Percentiles rank a stretch among this genome's conserved stretches.
Evolutionary conservation across 2,888 invertebrate genomes (phyloP).

Genomic region (Metellina segmentata): DNA sequence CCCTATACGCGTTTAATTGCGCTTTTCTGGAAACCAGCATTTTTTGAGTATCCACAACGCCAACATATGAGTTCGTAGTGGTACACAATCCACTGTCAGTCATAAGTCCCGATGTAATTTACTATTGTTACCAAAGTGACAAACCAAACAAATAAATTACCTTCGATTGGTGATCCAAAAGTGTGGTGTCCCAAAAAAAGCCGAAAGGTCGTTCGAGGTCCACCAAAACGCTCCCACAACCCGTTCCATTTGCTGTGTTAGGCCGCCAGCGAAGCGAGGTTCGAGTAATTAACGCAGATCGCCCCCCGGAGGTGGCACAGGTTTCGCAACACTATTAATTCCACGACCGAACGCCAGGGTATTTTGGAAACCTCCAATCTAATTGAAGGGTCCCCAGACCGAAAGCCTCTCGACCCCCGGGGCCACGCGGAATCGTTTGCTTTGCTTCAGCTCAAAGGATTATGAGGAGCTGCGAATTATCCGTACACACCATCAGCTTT

Average conservation of each 20-base stretch:
- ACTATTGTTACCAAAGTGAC: too few relatives aligned
- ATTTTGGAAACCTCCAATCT: slow-evolving; percentile 36
- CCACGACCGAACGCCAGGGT: slow-evolving; percentile 33
- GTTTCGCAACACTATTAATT: slow-evolving; percentile 70
- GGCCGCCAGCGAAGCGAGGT: neutral
- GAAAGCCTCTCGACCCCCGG: slow-evolving; percentile 1
- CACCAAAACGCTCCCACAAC: too few relatives aligned
- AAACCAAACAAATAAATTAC: neutral
- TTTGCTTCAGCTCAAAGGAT: slow-evolving; percentile 38
- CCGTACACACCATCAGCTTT: too few relatives aligned
- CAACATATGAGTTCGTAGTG: too few relatives aligned
- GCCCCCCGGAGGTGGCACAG: slow-evolving; percentile 26
- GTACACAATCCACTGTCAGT: too few relatives aligned
- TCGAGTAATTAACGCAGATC: slow-evolving; percentile 64
- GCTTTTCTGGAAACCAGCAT: too few relatives aligned
- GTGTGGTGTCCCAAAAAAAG: neutral
- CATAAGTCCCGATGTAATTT: too few relatives aligned
- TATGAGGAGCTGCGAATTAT: neutral
- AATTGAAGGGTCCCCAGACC: slow-evolving; percentile 51
- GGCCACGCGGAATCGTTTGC: slow-evolving; percentile 13
- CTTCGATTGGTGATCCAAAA: neutral
- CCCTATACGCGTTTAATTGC: too few relatives aligned
- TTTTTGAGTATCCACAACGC: too few relatives aligned
- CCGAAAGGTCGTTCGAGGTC: neutral
- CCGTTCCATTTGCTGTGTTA: slow-evolving; percentile 32